Evolutionary conservation across 2,797 vertebrate species (phyloP).

Genomic region (Tapirus indicus): DNA sequence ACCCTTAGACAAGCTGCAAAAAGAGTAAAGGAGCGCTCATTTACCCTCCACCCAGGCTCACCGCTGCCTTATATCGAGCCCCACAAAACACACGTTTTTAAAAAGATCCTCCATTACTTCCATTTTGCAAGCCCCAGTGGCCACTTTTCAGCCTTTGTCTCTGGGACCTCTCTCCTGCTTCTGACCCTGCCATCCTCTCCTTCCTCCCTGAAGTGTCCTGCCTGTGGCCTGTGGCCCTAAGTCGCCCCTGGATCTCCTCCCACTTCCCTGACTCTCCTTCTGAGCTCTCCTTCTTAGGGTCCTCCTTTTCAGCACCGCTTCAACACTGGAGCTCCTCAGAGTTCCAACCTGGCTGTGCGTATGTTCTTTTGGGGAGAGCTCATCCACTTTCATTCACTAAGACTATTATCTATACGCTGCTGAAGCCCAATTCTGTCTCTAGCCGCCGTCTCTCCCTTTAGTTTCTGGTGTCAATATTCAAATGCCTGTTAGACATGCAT

Average conservation of each 20-base stretch:
- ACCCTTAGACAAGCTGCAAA: background rate
- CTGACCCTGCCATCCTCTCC: background rate
- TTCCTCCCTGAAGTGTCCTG: background rate
- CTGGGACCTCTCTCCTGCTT: background rate
- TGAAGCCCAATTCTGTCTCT: background rate
- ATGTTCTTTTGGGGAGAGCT: background rate
- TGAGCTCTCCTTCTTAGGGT: background rate
- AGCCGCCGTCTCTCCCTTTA: background rate
- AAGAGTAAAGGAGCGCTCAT: background rate
- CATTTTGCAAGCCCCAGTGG: background rate
- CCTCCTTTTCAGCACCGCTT: background rate
- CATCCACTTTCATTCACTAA: background rate
- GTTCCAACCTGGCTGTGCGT: too few species aligned
- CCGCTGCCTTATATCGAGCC: background rate
- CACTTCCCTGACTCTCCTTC: background rate
- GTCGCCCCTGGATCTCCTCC: background rate
- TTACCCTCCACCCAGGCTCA: background rate
- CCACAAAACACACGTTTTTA: background rate
- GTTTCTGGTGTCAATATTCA: background rate
- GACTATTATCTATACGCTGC: background rate
- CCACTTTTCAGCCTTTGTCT: background rate
- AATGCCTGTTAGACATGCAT: background rate
- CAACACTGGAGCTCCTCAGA: background rate
- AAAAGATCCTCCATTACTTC: background rate
- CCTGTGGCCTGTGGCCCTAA: background rate